Conservation (phyloP, 2,797 vertebrate species). For the Otus scops region DNA sequence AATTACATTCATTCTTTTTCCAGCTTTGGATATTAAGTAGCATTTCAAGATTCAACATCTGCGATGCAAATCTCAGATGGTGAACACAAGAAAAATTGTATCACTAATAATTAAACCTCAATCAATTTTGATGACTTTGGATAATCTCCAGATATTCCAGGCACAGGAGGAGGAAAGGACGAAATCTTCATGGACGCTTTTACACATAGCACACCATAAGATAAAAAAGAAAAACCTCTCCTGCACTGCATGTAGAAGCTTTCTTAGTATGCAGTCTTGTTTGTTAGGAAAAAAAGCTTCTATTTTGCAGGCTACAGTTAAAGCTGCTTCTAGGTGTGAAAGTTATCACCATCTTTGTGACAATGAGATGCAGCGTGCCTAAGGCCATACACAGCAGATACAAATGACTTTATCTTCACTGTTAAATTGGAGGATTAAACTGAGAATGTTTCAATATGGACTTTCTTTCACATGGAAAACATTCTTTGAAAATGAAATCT, state of each 20-base stretch:
- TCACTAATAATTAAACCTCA: background rate
- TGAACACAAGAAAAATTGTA: background rate
- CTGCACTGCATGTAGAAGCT: background rate
- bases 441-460: background rate
- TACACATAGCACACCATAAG: background rate
- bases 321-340: background rate
- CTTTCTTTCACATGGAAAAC: background rate
- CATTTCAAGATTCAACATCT: background rate
- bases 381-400: background rate
- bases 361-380: background rate
- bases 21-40: background rate
- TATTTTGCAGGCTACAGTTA: background rate
- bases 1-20: background rate
- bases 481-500: background rate
- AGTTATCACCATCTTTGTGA: background rate
- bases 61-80: background rate
- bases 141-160: background rate
- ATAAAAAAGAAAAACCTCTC: background rate
- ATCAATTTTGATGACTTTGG: background rate
- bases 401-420: background rate
- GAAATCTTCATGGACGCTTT: background rate
- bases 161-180: background rate
- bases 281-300: background rate
- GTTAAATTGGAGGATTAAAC: background rate
- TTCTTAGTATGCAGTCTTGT: background rate